phyloP scores from a whole-genome alignment of 35 echinoderm and acorn worm genomes.

The Ptychodera flava region DNA sequence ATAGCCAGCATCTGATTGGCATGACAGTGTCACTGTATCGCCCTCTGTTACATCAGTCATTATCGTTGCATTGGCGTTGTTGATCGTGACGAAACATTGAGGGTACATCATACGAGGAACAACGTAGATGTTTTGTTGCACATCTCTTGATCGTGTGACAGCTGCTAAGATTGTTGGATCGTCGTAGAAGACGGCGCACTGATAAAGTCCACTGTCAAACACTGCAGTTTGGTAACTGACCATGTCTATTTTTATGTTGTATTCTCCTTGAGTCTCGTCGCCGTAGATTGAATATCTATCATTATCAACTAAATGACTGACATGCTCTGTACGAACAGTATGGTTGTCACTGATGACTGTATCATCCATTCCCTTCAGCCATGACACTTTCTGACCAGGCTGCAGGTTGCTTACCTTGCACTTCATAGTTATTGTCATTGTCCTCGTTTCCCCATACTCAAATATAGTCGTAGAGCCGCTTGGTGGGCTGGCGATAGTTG shows the following conservation, averaged over 20 bases:
- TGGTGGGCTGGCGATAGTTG: too few relatives aligned
- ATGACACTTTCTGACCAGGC: not conserved
- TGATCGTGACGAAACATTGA: not conserved
- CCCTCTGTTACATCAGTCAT: not conserved
- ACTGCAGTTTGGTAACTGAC: not conserved
- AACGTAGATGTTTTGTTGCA: not conserved
- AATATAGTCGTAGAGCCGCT: not conserved
- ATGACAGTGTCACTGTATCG: not conserved
- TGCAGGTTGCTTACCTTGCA: not conserved
- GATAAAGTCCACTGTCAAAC: not conserved
- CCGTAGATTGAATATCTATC: not conserved
- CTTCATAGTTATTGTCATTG: not conserved
- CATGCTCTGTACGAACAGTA: not conserved
- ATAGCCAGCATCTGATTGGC: not conserved
- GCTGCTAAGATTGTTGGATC: not conserved
- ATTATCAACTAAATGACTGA: not conserved
- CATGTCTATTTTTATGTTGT: not conserved
- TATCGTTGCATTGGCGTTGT: not conserved
- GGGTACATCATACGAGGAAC: not conserved
- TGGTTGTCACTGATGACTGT: not conserved
- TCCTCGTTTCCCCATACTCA: not conserved
- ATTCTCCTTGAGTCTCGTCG: not conserved
- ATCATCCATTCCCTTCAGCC: not conserved
- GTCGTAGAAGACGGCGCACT: not conserved
- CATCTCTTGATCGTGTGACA: not conserved